Evolutionary conservation across 2,797 vertebrate species (phyloP).

Genomic region (Vipera latastei): DNA sequence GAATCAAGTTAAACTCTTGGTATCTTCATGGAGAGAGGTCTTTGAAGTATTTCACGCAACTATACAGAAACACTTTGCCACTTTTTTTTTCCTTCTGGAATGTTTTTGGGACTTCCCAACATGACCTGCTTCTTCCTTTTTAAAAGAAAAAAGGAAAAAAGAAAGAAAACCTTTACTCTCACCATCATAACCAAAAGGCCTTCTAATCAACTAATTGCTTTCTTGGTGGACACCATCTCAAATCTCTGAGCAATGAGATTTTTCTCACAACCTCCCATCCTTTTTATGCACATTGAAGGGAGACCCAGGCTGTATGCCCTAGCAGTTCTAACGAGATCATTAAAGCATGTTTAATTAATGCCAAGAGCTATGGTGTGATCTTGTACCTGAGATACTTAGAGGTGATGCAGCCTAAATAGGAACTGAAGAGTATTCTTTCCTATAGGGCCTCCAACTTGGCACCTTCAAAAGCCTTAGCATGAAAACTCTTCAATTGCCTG

Average conservation of each 20-base stretch:
- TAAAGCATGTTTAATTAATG: not conserved
- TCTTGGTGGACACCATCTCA: not conserved
- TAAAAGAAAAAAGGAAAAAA: not conserved
- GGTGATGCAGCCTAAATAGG: not conserved
- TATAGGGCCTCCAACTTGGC: not conserved
- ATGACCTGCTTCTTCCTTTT: not conserved
- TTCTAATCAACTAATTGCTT: not conserved
- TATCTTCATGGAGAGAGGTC: not conserved
- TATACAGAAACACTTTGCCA: not conserved
- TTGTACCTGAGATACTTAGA: not conserved
- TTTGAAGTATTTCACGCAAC: not conserved
- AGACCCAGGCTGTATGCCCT: not conserved
- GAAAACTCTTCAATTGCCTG: not conserved
- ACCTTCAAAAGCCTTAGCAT: not conserved
- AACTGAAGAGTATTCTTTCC: not conserved
- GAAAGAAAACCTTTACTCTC: not conserved
- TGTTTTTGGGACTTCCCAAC: not conserved
- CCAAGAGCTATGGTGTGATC: not conserved
- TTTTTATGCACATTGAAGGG: not conserved
- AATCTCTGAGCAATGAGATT: not conserved
- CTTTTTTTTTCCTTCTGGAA: not conserved
- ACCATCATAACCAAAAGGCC: not conserved
- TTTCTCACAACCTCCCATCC: not conserved
- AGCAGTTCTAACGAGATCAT: not conserved
- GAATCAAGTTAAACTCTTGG: not conserved